Base-by-base conservation (phyloP, 2,113 vertebrate genomes). In the Neodontobutis hainanensis region DNA sequence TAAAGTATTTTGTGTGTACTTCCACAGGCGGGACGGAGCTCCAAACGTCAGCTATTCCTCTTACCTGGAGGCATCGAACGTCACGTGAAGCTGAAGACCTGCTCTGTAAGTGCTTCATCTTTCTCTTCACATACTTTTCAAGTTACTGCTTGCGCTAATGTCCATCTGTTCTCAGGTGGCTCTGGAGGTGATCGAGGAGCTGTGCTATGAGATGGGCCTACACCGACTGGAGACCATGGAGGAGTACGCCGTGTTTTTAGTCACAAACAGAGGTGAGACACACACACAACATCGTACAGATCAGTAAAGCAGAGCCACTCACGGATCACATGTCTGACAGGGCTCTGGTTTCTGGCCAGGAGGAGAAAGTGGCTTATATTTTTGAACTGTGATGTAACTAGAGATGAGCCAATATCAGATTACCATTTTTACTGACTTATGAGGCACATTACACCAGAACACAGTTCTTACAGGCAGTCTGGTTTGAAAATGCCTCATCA, bases 31-130 rank as follows among this genome's bases (percentile, higher is more conserved):
- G 97, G 97, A 50, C 93, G 97, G 60, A 99, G 96, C 56, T 96
- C 97, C 56, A 99, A 99, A 80, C 94, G 97, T 14, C 97, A 99
- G 88, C 92, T 98, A 75, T 95, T 99, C 68, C 94, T 98, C 70
- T 92, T 99, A 72, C 96, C 97, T 0, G 97, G 97, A 1, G 95
- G 95, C 76, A 93, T 96, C 0, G 96, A 99, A 73, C 93, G 94
- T 38, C 96, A 99, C 57, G 93, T 95, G 60, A 99, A 99, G 89
- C 96, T 99, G 87, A 99, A 94, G 90, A 98, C 95, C 0, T 97
- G 95, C 81, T 94, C 96, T 0, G 97, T 99, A 73, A 90, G 93
- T 90, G 12, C 19, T 27, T 1, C 19, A 27, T 27, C 19, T 27
- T 3, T 52, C 50, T 34, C 11, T 52, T 5, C 35, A 14, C 11